These are phyloP conservation scores for Montipora cactus DNA, from an alignment of 64 coral and sea anemone genomes.

Conservation along the genomic window DNA sequence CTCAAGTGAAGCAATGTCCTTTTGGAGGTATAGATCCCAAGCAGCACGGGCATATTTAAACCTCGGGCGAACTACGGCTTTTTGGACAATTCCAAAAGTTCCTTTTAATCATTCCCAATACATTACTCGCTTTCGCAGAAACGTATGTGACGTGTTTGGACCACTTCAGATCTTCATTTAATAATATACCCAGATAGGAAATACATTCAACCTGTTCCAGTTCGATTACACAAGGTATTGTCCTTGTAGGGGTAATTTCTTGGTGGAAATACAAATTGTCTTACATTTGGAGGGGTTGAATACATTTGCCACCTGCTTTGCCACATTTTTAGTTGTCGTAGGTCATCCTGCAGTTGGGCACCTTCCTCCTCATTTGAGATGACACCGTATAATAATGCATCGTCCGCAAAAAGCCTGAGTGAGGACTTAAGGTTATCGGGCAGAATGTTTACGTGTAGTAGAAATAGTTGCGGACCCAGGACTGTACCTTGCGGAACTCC, in stretches of 20 bases:
- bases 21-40: slow-evolving; percentile 65
- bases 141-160: slow-evolving; percentile 21
- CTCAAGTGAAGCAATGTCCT: slow-evolving; percentile 62
- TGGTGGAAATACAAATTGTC: slow-evolving; percentile 61
- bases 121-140: slow-evolving; percentile 22
- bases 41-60: slow-evolving; percentile 63
- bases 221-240: slow-evolving; percentile 59
- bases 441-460: slow-evolving; percentile 45
- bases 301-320: slow-evolving; percentile 20
- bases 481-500: slow-evolving; percentile 57
- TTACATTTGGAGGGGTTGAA: slow-evolving; percentile 63
- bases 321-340: slow-evolving; percentile 14
- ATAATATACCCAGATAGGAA: slow-evolving; percentile 29
- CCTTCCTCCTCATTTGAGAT: slow-evolving; percentile 45
- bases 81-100: slow-evolving; percentile 59
- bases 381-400: slow-evolving; percentile 37
- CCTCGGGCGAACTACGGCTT: slow-evolving; percentile 57
- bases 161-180: slow-evolving; percentile 59
- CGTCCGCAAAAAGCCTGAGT: slow-evolving; percentile 57
- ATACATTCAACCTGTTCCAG: slow-evolving; percentile 42
- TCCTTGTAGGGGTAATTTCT: slow-evolving; percentile 18
- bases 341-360: slow-evolving; percentile 29
- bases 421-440: slow-evolving; percentile 55
- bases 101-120: slow-evolving; percentile 38
- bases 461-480: slow-evolving; percentile 34